Conservation (phyloP, 2,113 vertebrate genomes). For the Channa argus region DNA sequence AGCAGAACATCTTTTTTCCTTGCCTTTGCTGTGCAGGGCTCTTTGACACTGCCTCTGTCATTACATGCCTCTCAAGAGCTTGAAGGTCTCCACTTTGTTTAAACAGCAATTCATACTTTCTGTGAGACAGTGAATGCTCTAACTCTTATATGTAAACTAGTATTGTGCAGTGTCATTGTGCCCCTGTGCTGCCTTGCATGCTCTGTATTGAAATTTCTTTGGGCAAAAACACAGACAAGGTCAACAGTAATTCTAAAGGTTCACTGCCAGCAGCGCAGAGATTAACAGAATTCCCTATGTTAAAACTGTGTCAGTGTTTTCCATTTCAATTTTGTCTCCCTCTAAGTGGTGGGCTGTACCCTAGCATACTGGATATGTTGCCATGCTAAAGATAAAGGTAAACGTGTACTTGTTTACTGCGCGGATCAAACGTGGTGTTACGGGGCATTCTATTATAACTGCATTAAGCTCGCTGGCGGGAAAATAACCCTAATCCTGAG, state of each 20-base stretch:
- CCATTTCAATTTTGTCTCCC: slow-evolving; percentile 29
- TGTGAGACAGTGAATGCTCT: slow-evolving; percentile 33
- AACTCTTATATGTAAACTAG: slow-evolving; percentile 40
- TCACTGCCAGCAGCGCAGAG: slow-evolving; percentile 61
- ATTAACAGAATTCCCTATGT: slow-evolving; percentile 63
- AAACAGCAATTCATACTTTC: slow-evolving; percentile 46
- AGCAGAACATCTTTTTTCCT: slow-evolving; percentile 55
- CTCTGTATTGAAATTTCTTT: slow-evolving; percentile 63
- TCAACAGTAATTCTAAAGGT: slow-evolving; percentile 70
- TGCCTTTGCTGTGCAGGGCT: slow-evolving; percentile 55
- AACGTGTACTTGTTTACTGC: slow-evolving; percentile 59
- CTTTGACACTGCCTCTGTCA: slow-evolving; percentile 63
- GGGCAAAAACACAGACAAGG: slow-evolving; percentile 69
- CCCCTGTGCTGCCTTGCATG: slow-evolving; percentile 36
- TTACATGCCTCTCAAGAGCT: slow-evolving; percentile 53
- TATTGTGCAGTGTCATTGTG: slow-evolving; percentile 46
- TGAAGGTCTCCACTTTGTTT: slow-evolving; percentile 54
- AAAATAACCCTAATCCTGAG: slow-evolving; percentile 81
- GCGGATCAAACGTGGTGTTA: slow-evolving; percentile 50
- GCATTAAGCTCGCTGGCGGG: slow-evolving; percentile 64
- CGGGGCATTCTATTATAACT: slow-evolving; percentile 63
- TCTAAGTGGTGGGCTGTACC: slow-evolving; percentile 12
- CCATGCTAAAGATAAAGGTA: slow-evolving; percentile 46
- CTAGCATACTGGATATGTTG: slow-evolving; percentile 14
- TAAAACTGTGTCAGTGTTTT: slow-evolving; percentile 45